These are phyloP conservation scores for Platyrinchus mystaceus DNA, from an alignment of 2,797 vertebrate genomes.

Conservation along the genomic window DNA sequence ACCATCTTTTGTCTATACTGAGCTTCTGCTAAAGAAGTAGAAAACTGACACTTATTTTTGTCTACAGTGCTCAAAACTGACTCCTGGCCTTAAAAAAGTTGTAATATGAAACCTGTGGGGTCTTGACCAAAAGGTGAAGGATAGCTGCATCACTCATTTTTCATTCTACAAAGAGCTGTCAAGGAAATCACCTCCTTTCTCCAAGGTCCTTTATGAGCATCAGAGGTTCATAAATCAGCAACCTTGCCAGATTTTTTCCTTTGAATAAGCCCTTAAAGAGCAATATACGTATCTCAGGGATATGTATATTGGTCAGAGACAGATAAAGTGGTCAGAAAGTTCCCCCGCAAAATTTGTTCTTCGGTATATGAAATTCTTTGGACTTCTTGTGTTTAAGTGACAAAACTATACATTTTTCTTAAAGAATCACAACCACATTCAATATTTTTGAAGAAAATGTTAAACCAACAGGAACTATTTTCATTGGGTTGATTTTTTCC, in stretches of 20 bases:
- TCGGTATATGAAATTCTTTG: neutral
- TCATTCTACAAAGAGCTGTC: neutral
- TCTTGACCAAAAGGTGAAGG: neutral
- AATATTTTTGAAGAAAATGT: neutral
- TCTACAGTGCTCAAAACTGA: neutral
- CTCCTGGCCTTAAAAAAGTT: neutral
- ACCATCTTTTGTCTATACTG: neutral
- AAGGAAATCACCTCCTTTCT: neutral
- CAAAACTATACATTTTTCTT: neutral
- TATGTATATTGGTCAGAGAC: neutral
- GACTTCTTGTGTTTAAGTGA: neutral
- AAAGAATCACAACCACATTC: neutral
- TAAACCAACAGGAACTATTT: neutral
- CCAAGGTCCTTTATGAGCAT: neutral
- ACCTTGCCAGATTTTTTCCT: neutral
- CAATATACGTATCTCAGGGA: neutral
- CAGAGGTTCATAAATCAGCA: neutral
- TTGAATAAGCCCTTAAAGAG: neutral
- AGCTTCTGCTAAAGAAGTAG: neutral
- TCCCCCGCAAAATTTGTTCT: neutral
- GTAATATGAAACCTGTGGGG: neutral
- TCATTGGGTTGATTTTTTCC: neutral
- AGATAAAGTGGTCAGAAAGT: neutral
- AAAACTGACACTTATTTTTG: neutral
- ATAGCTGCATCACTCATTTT: neutral